Base-by-base conservation (phyloP, 2,888 invertebrate genomes). In the Fragum fragum region DNA sequence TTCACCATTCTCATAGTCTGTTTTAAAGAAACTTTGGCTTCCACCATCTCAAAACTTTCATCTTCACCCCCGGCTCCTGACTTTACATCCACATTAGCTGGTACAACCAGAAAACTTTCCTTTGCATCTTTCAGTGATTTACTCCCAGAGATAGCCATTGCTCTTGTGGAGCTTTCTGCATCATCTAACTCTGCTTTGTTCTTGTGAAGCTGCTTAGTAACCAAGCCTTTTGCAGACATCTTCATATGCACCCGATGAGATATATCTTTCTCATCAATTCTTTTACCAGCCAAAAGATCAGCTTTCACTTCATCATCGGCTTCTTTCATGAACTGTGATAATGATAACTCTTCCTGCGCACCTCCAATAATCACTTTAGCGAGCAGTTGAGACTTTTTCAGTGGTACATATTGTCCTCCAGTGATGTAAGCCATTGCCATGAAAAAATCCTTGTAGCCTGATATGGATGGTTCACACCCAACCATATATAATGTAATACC, bases 391-490 rank as follows among this genome's bases (percentile, higher is more conserved):
- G 93, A 91, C 42, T 87, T 89, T 0, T 81, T 74, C n/a, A 93
- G 79, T 1, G 93, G 93, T 6, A 93, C 90, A 81, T 93, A 93
- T 77, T 92, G 93, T 3, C 93, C 93, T 0, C 93, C 93, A 7
- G 93, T 93, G 6, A 90, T 82, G 75, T 88, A 90, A 0, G 93
- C 91, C 21, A 93, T 57, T 0, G 91, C 90, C 82, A 89, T 89
- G 82, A 92, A 93, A 76, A 92, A 93, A 42, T 92, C 92, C 71
- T 88, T 90, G 81, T 90, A 93, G 1, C 86, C 87, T 0, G 63
- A 73, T 7, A 93, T 89, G 21, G 83, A 76, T 16, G 93, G 91
- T 72, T 93, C 92, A 85, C 92, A 92, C 0, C 93, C 93, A 0
- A 91, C 92, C 57, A 89, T 85, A 74, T 93, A 93, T 28, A 93